Evolutionary conservation across 2,888 invertebrate species (phyloP).

Genomic region (Scaptomyza caliginosa): DNA sequence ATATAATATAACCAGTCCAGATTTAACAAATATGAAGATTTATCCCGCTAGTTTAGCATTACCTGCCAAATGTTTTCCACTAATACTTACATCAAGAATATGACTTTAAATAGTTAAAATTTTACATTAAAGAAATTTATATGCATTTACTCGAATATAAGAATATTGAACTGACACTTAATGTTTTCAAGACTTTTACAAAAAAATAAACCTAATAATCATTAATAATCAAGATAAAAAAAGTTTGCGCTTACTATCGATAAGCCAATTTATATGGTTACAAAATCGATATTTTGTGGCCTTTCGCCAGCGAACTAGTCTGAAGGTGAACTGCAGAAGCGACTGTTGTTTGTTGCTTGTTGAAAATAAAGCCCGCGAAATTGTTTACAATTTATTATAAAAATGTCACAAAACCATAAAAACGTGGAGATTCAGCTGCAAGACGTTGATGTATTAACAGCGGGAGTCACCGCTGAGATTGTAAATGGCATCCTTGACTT

Average conservation of each 20-base stretch:
- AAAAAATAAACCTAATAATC: background rate
- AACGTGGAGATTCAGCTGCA: conserved; percentile 73
- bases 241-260: background rate
- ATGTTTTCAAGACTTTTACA: background rate
- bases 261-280: background rate
- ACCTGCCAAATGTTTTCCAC: conserved; percentile 89
- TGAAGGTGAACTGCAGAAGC: conserved; percentile 4
- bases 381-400: conserved; percentile 6
- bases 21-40: conserved; percentile 85
- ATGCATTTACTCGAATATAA: background rate
- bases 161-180: background rate
- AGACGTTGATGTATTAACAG: conserved; percentile 78
- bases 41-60: conserved; percentile 90
- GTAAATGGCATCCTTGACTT: conserved; percentile 80
- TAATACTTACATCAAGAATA: conserved; percentile 85
- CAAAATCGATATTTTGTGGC: conserved; percentile 10
- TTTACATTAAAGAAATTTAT: background rate
- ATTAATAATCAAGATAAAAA: background rate
- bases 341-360: conserved; percentile 33
- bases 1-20: conserved; percentile 87
- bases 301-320: background rate
- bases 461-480: conserved; percentile 70
- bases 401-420: conserved; percentile 56
- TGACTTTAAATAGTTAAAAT: background rate
- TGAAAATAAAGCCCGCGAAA: conserved; percentile 47